phyloP scores from a whole-genome alignment of 2,888 invertebrate genomes.

The Drosophila ochracea region DNA sequence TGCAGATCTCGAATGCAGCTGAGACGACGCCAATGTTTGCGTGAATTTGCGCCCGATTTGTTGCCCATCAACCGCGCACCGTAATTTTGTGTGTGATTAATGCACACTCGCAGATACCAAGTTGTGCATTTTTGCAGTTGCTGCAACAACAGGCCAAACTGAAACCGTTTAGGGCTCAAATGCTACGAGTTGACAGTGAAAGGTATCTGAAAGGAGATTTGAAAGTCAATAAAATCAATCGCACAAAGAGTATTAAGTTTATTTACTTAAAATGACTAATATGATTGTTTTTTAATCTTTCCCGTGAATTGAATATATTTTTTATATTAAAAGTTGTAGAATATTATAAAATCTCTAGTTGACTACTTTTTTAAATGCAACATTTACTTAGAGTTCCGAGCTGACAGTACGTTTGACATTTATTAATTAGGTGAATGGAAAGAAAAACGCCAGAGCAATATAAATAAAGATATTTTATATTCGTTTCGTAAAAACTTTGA shows the following conservation, averaged over 20 bases:
- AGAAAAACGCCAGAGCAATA: background rate
- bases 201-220: background rate
- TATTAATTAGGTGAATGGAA: background rate
- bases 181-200: slow-evolving; percentile 5
- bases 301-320: background rate
- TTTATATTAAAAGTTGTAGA: background rate
- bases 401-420: background rate
- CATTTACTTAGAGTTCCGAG: background rate
- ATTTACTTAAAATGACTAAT: background rate
- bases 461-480: background rate
- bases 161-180: slow-evolving; percentile 1
- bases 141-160: slow-evolving; percentile 59
- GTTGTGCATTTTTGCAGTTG: background rate
- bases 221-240: background rate
- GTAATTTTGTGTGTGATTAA: slow-evolving; percentile 69
- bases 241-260: background rate
- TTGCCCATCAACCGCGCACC: slow-evolving; percentile 68
- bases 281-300: background rate
- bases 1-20: slow-evolving; percentile 40
- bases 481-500: background rate
- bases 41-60: slow-evolving; percentile 77
- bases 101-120: slow-evolving; percentile 48
- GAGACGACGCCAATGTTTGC: slow-evolving; percentile 67
- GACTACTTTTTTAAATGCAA: background rate
- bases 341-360: background rate